Evolutionary conservation across 2,888 invertebrate genomes (phyloP), one percentile per base, ranked within the genome.

Genomic region (Phragmatobia fuliginosa): DNA sequence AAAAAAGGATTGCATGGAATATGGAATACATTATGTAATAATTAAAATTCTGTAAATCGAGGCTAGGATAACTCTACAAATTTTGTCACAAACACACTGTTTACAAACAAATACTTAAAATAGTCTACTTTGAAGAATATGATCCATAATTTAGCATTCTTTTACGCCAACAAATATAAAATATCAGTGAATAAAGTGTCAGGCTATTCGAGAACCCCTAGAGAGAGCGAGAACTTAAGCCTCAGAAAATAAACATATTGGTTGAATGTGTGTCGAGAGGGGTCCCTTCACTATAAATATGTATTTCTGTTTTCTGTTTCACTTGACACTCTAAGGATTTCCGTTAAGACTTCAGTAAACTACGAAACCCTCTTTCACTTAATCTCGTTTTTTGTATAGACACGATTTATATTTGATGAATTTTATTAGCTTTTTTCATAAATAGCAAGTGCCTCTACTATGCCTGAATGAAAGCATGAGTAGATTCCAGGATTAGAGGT

Each of bases 231-330:
- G 52, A 56, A 56, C 56, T 56, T 28, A 56, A 28, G 25, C 56
- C 16, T 28, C 1, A 25, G 52, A 56, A 56, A 56, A 56, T 56
- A 16, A 28, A 56, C 28, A 56, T 56, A 28, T 56, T 56, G 56
- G 56, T 56, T 56, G 56, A 56, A 56, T 28, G 56, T 28, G 56
- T 56, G 28, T 56, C 56, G 28, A 56, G 56, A 56, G 52, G 25
- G 25, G 56, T 56, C 28, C 56, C 56, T 28, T 16, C 28, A 7
- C 28, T 56, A 28, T 56, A 56, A 56, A 56, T 56, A 56, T 56
- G 16, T 56, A 56, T 56, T 56, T 28, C 56, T 28, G 11, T 52
- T 52, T 25, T 56, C 28, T 56, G 56, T 28, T 60, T 60, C 11
- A n/a, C 36, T n/a, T 36, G n/a, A n/a, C 28, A 28, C 25, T 56